A percentile compares a stretch with the other conserved stretches of the same genome.
Evolutionary conservation across 2,797 vertebrate genomes (phyloP).

Genomic region (Pagetopsis macropterus): DNA sequence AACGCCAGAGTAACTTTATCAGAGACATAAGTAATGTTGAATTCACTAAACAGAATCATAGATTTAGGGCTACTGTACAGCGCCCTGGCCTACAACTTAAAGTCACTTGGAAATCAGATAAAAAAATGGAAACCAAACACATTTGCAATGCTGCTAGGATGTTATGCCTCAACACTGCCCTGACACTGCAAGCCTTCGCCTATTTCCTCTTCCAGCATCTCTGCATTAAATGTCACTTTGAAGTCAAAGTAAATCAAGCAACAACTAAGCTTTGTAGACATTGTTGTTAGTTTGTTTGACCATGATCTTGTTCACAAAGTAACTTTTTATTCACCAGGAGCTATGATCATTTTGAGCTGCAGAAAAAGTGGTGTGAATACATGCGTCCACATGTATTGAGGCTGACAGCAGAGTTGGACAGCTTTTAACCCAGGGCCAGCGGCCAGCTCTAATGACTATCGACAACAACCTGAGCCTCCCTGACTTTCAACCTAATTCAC

Average conservation of each 20-base stretch:
- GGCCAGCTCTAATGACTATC: slow-evolving; percentile 78
- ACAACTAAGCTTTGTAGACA: neutral
- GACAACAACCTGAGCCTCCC: slow-evolving; percentile 81
- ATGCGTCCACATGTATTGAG: slow-evolving; percentile 56
- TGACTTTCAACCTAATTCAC: slow-evolving; percentile 81
- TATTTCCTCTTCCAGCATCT: slow-evolving; percentile 7
- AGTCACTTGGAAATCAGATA: slow-evolving; percentile 15
- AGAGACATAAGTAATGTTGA: slow-evolving; percentile 11
- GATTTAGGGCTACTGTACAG: neutral
- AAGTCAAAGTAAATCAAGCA: slow-evolving; percentile 20
- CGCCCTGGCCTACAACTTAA: neutral
- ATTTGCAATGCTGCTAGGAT: neutral
- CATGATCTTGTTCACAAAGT: slow-evolving; percentile 5
- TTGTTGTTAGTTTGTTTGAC: slow-evolving; percentile 21
- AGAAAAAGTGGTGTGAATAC: slow-evolving; percentile 58
- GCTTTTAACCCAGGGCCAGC: slow-evolving; percentile 71
- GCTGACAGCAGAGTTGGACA: slow-evolving; percentile 64
- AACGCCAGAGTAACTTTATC: slow-evolving; percentile 30
- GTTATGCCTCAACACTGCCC: slow-evolving; percentile 1
- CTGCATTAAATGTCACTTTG: slow-evolving; percentile 25
- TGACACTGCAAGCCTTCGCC: neutral
- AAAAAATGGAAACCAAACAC: slow-evolving; percentile 2
- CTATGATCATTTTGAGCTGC: slow-evolving; percentile 38
- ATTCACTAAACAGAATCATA: neutral
- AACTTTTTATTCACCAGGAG: slow-evolving; percentile 15